Conservation (phyloP, 2,888 invertebrate species). For the Drosophila dives region DNA sequence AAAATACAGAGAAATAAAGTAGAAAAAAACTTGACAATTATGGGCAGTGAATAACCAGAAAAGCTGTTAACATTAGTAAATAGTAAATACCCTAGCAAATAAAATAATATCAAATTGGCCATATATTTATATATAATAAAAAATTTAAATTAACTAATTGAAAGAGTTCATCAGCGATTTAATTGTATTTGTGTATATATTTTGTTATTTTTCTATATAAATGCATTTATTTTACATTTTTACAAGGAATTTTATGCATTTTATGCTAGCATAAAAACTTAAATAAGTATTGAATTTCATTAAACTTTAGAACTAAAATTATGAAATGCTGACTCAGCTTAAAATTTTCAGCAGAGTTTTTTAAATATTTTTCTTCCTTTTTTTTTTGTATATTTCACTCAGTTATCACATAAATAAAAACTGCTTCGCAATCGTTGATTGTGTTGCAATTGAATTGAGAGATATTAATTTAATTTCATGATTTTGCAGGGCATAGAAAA, state of each 20-base stretch:
- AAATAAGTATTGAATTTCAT: neutral
- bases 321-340: neutral
- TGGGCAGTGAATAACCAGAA: conserved; percentile 5
- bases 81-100: conserved; percentile 2
- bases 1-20: neutral
- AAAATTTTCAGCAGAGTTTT: neutral
- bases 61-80: neutral
- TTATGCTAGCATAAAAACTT: neutral
- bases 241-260: neutral
- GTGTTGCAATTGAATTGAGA: conserved; percentile 36
- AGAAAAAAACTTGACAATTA: conserved; percentile 23
- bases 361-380: neutral
- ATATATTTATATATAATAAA: neutral
- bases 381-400: neutral
- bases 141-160: neutral
- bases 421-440: conserved; percentile 15
- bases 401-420: neutral
- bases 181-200: neutral
- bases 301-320: neutral
- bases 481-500: conserved; percentile 86
- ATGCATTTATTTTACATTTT: neutral
- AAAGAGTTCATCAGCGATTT: no score
- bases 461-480: conserved; percentile 27
- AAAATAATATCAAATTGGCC: neutral
- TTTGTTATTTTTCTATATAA: neutral